Evolutionary conservation across 2,888 invertebrate genomes (phyloP).

Genomic region (Andrena camellia): DNA sequence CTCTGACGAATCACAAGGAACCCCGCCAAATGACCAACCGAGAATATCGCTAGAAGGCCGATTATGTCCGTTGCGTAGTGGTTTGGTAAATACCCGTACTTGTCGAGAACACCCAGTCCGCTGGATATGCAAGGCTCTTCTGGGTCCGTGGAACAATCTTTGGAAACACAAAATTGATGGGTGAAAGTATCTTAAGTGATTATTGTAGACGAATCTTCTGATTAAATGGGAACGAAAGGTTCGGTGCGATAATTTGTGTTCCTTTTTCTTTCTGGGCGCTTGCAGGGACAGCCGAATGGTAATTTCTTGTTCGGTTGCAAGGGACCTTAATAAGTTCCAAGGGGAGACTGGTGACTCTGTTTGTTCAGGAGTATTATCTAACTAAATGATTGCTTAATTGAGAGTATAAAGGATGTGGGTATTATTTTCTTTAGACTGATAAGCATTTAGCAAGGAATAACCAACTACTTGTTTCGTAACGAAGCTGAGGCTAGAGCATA

Average conservation of each 20-base stretch:
- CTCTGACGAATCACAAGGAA: slow-evolving; percentile 86
- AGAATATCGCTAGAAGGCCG: slow-evolving; percentile 86
- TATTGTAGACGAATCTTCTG: neutral
- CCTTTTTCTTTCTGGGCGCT: neutral
- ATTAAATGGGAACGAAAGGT: neutral
- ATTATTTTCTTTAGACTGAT: no score
- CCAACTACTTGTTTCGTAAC: no score
- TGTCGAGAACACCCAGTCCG: slow-evolving; percentile 88
- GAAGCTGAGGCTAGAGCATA: no score
- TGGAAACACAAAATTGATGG: slow-evolving; percentile 47
- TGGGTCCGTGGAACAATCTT: slow-evolving; percentile 87
- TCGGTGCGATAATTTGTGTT: neutral
- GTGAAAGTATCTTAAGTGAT: neutral
- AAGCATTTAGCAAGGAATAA: no score
- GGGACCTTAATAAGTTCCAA: no score
- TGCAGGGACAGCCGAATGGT: no score
- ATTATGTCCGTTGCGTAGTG: slow-evolving; percentile 86
- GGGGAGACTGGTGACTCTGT: no score
- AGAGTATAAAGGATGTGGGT: no score
- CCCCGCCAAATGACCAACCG: slow-evolving; percentile 85
- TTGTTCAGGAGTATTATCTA: no score
- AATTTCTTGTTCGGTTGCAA: no score
- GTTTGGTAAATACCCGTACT: slow-evolving; percentile 86
- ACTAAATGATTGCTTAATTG: no score
- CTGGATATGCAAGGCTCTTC: slow-evolving; percentile 89